Percentiles rank a stretch among this genome's conserved stretches.
phyloP scores from a whole-genome alignment of 23 tunicate species.

The Trididemnum miniatum region DNA sequence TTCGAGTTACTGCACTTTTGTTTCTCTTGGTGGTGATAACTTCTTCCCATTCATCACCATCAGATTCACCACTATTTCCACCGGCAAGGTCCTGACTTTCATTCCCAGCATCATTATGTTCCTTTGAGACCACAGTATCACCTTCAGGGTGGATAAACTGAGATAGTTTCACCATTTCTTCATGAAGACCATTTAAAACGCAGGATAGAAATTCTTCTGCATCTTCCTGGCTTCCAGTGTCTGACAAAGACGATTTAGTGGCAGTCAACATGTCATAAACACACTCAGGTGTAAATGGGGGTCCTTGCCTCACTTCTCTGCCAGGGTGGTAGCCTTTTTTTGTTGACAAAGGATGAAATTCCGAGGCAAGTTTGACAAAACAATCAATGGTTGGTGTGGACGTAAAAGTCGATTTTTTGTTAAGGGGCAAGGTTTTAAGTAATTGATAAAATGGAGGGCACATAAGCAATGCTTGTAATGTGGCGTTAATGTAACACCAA shows the following conservation, averaged over 20 bases:
- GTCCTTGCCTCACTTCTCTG: slow-evolving; percentile 66
- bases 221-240: slow-evolving; percentile 77
- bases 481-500: slow-evolving; percentile 94
- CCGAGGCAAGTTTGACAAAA: slow-evolving; percentile 76
- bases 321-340: slow-evolving; percentile 42
- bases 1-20: slow-evolving; percentile 70
- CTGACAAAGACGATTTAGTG: slow-evolving; percentile 61
- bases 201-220: slow-evolving; percentile 90
- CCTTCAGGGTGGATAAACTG: not conserved
- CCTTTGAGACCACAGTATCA: not conserved
- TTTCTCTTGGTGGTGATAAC: slow-evolving; percentile 74
- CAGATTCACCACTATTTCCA: not conserved
- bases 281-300: slow-evolving; percentile 69
- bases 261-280: slow-evolving; percentile 76
- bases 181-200: slow-evolving; percentile 85
- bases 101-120: not conserved
- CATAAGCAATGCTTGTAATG: slow-evolving; percentile 73
- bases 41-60: slow-evolving; percentile 83
- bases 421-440: slow-evolving; percentile 53
- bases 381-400: slow-evolving; percentile 84
- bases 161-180: slow-evolving; percentile 70
- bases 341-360: slow-evolving; percentile 75
- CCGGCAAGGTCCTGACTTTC: not conserved
- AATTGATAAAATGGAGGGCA: slow-evolving; percentile 87
- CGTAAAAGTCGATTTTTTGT: not conserved